Percentiles rank a stretch among this genome's conserved stretches.
These are phyloP conservation scores for Philypnodon macrostomus DNA, from an alignment of 2,797 vertebrate species.

Conservation along the genomic window DNA sequence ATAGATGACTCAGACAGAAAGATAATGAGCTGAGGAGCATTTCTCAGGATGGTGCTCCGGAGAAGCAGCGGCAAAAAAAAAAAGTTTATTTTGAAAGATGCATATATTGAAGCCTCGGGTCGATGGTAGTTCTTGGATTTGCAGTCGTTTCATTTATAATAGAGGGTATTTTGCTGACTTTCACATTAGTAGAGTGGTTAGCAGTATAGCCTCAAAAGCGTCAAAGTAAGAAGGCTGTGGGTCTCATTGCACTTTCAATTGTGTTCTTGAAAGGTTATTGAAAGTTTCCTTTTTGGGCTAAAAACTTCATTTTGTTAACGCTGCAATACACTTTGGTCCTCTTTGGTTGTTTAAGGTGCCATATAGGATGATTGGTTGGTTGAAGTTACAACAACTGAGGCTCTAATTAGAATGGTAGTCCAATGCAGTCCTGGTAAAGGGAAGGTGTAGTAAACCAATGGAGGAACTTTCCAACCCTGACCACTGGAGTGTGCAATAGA, in stretches of 20 bases:
- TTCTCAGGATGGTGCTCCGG: constrained; percentile 4
- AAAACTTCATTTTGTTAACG: too few species aligned
- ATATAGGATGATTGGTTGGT: too few species aligned
- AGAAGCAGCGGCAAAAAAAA: neutral
- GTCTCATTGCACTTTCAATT: neutral
- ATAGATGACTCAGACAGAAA: constrained; percentile 39
- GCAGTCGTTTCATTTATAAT: neutral
- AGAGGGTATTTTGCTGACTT: neutral
- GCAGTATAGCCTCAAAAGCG: neutral
- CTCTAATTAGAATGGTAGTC: too few species aligned
- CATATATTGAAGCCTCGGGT: neutral
- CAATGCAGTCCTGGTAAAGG: too few species aligned
- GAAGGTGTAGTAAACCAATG: too few species aligned
- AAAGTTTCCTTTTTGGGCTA: neutral
- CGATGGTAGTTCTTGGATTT: neutral
- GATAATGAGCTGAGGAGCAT: constrained; percentile 20
- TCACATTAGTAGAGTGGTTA: neutral
- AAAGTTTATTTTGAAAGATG: constrained; percentile 2
- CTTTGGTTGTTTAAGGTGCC: too few species aligned
- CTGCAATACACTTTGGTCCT: too few species aligned
- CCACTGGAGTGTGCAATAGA: too few species aligned
- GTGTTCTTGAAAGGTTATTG: neutral
- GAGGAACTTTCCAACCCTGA: too few species aligned
- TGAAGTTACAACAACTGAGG: too few species aligned
- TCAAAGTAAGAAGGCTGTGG: neutral